phyloP scores from a whole-genome alignment of 2,797 vertebrate genomes.

The Simalia tracyae region DNA sequence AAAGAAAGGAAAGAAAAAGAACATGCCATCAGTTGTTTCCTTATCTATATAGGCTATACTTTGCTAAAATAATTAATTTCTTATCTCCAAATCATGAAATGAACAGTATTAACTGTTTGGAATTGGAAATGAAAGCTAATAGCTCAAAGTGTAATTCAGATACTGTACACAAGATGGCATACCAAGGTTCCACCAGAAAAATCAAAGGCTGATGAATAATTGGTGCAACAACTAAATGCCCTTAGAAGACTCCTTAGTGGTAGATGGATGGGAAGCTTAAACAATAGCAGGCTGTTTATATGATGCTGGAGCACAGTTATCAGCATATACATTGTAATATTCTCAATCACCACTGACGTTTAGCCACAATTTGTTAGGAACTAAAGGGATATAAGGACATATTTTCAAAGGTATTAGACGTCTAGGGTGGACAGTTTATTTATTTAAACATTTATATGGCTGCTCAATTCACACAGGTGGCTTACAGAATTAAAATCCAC shows the following conservation, averaged over 20 bases:
- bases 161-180: slow-evolving; percentile 71
- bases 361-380: slow-evolving; percentile 59
- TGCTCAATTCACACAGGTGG: no score
- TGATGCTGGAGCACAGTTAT: slow-evolving; percentile 56
- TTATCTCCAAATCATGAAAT: slow-evolving; percentile 42
- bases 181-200: slow-evolving; percentile 68
- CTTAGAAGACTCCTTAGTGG: slow-evolving; percentile 54
- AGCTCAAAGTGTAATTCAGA: slow-evolving; percentile 62
- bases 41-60: slow-evolving; percentile 36
- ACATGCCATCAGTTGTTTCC: slow-evolving; percentile 15
- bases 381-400: slow-evolving; percentile 39
- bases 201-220: slow-evolving; percentile 34
- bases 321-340: slow-evolving; percentile 55
- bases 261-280: slow-evolving; percentile 64
- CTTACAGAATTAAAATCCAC: no score
- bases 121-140: slow-evolving; percentile 27
- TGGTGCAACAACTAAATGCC: slow-evolving; percentile 62
- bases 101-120: slow-evolving; percentile 36
- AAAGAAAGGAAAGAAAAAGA: not conserved
- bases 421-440: no score
- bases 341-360: slow-evolving; percentile 60
- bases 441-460: no score
- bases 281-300: slow-evolving; percentile 67
- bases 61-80: slow-evolving; percentile 48
- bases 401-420: no score